phyloP scores from a whole-genome alignment of 2,797 vertebrate genomes.

The Gobio occitaniae region DNA sequence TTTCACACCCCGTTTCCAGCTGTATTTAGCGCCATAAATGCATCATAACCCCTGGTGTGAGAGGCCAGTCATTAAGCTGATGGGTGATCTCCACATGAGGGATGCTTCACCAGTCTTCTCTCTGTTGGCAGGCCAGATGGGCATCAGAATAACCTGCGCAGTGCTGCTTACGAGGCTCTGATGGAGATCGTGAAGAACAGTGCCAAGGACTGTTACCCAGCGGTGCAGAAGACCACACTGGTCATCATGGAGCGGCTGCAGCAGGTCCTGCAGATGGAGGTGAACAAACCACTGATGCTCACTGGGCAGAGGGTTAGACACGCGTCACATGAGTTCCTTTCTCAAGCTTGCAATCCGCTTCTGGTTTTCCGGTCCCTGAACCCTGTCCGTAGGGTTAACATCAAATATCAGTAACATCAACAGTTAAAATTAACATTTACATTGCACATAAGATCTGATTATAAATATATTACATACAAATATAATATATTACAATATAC shows the following conservation, averaged over 20 bases:
- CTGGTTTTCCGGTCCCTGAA: background rate
- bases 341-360: background rate
- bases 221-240: conserved; percentile 97
- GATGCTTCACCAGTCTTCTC: background rate
- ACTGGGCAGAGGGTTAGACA: background rate
- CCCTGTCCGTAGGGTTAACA: background rate
- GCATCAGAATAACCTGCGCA: conserved; percentile 98
- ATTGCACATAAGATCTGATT: background rate
- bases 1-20: too few species aligned
- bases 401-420: background rate
- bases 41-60: background rate
- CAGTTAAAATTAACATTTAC: background rate
- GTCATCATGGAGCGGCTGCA: conserved; percentile 98
- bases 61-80: background rate
- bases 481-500: too few species aligned
- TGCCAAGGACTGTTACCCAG: conserved; percentile 98
- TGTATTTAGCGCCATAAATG: background rate
- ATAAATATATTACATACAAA: background rate
- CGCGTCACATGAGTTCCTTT: background rate
- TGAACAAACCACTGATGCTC: conserved; percentile 59
- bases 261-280: conserved; percentile 99
- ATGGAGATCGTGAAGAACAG: conserved; percentile 99
- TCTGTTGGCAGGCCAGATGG: conserved; percentile 86
- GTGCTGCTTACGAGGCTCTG: conserved; percentile 94
- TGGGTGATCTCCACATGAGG: too few species aligned